These are phyloP conservation scores for Reinhardtius hippoglossoides DNA, from an alignment of 2,113 vertebrate species.

Conservation along the genomic window DNA sequence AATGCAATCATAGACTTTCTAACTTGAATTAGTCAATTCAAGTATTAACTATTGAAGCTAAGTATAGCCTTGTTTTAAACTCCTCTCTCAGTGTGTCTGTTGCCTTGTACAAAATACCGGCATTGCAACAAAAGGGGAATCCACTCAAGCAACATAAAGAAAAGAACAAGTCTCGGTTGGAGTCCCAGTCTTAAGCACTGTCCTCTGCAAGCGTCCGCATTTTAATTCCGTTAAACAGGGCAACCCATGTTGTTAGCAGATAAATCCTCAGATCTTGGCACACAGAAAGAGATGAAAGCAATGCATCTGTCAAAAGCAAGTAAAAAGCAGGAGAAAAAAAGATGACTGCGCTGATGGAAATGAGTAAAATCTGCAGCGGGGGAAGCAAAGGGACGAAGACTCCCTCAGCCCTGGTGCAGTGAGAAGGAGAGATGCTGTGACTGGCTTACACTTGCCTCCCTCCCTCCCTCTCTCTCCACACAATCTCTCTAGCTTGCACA, in stretches of 20 bases:
- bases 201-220: constrained; percentile 49
- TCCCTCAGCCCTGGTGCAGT: constrained; percentile 81
- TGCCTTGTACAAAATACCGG: constrained; percentile 40
- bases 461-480: constrained; percentile 64
- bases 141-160: constrained; percentile 46
- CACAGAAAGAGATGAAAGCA: constrained; percentile 35
- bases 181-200: constrained; percentile 56
- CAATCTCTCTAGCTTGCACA: constrained; percentile 69
- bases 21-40: constrained; percentile 52
- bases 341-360: constrained; percentile 73
- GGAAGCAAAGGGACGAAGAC: constrained; percentile 71
- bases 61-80: constrained; percentile 51
- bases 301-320: constrained; percentile 58
- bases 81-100: constrained; percentile 60
- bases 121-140: constrained; percentile 60
- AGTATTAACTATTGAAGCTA: constrained; percentile 32
- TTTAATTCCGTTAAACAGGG: constrained; percentile 40
- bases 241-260: constrained; percentile 17
- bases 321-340: constrained; percentile 48
- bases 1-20: constrained; percentile 40
- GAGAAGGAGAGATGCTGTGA: constrained; percentile 77
- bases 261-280: constrained; percentile 56
- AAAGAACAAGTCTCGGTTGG: constrained; percentile 58
- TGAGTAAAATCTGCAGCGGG: constrained; percentile 76
- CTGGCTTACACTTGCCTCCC: constrained; percentile 73